Evolutionary conservation across 1,140 invertebrate genomes (phyloP), one percentile per base, ranked within the genome.

Genomic region (Chironomus striatipennis): DNA sequence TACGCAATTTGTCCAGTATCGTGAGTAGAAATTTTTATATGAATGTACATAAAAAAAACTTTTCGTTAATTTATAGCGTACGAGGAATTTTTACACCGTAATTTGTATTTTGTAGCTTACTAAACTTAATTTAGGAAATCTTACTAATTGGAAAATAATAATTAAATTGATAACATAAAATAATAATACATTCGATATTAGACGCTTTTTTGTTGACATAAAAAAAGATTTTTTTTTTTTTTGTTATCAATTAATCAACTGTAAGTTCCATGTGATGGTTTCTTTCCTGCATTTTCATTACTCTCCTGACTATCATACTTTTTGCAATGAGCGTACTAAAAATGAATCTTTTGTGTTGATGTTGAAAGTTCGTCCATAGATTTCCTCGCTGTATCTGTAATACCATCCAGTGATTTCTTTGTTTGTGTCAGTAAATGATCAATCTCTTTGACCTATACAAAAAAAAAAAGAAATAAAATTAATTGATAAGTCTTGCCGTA

Each of bases 381-480:
- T 81, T 89, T 89, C 77, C 88, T 86, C 15, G 91, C 91, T 73
- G 87, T 88, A 42, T 84, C 86, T 20, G 91, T 90, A 70, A 93
- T 90, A 77, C 92, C 92, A 81, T 93, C 92, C 74, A 94, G 81
- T 7, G 92, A 93, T 80, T 90, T 91, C 76, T 89, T 90, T 7
- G 93, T 93, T 67, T 88, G 87, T 75, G 85, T 85, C n/a, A 94
- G 81, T 43, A 95, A 84, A 81, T 93, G 93, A 82, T 95, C 93
- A 70, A 94, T 85, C 80, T 93, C 93, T 80, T 91, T 90, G 8
- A 82, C 81, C 75, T 76, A 12, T 34, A 73, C 65, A 43, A 5
- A 70, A 70, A n/a, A 57, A 81, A 79, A 78, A 17, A 73, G 42
- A 42, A 12, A 0, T 43, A 42, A 18, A 15, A 73, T 8, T 42